Base-by-base conservation (phyloP, 2,888 invertebrate species). In the Calameuta pallipes region DNA sequence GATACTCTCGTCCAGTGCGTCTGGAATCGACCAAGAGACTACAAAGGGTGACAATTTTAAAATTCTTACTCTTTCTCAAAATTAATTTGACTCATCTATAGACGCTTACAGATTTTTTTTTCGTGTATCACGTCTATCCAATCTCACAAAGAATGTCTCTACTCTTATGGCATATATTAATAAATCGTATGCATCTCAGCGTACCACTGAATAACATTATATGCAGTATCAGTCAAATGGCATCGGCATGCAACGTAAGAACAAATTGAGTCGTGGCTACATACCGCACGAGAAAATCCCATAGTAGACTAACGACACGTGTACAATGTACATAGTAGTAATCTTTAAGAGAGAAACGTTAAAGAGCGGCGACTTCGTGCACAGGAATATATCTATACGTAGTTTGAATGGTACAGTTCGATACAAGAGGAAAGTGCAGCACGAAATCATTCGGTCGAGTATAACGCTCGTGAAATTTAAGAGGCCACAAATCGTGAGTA, bases 401-500 rank as follows among this genome's bases (percentile, higher is more conserved):
- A 23, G 56, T 23, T 56, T 23, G 56, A 56, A 56, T 6, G 23
- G 56, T 56, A 56, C 56, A 56, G 56, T 56, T 56, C 23, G 9
- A 9, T 23, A 23, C 56, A 56, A 56, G 56, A 56, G 2, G 56
- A 56, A 56, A 56, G 56, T 56, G 56, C 23, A 56, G 56, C 56
- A 56, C 56, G 56, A 56, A 56, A 56, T 56, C 56, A 56, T 15
- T 56, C 56, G 56, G 56, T 23, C 23, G 23, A 56, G 56, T 56
- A 56, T 56, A 56, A 56, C 34, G 71, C 71, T 71, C 71, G 31
- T 71, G 71, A 71, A 71, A 71, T 71, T 71, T 31, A 71, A 71
- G 31, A 71, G 71, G 33, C 71, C 71, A 71, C 71, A 71, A 71
- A 71, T 71, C 71, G 33, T 23, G 71, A 71, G 33, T 71, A 71